Evolutionary conservation across 2,888 invertebrate species (phyloP).

Genomic region (Aporophyla nigra): DNA sequence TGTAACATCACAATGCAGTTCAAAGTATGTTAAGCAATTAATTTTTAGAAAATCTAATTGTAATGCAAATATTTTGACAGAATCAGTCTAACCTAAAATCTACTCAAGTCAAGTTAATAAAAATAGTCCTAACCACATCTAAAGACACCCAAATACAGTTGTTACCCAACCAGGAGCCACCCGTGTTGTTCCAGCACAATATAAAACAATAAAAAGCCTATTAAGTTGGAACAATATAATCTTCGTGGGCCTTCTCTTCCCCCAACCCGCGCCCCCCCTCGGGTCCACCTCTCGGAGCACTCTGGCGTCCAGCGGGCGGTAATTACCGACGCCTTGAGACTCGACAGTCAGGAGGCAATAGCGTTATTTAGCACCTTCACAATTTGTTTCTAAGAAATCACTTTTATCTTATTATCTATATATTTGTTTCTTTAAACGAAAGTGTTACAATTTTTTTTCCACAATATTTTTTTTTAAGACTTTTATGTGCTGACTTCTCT

Average conservation of each 20-base stretch:
- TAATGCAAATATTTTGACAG: neutral
- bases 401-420: conserved; percentile 54
- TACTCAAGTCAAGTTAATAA: neutral
- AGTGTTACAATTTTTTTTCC: neutral
- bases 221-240: conserved; percentile 75
- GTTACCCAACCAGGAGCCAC: conserved; percentile 40
- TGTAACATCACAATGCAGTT: too few species aligned
- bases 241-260: conserved; percentile 61
- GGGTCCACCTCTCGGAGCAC: conserved; percentile 42
- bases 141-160: conserved; percentile 25
- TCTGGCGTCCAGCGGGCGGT: conserved; percentile 66
- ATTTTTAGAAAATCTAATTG: neutral
- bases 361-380: conserved; percentile 71
- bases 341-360: conserved; percentile 70
- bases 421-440: conserved; percentile 37
- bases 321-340: conserved; percentile 78
- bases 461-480: neutral
- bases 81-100: too few species aligned
- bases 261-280: neutral
- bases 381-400: conserved; percentile 65
- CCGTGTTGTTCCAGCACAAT: conserved; percentile 66
- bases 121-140: neutral
- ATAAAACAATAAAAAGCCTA: conserved; percentile 82
- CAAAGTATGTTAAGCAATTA: neutral
- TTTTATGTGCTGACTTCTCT: neutral